Conservation (phyloP, 2,797 vertebrate genomes). For the Leptodactylus fallax region DNA sequence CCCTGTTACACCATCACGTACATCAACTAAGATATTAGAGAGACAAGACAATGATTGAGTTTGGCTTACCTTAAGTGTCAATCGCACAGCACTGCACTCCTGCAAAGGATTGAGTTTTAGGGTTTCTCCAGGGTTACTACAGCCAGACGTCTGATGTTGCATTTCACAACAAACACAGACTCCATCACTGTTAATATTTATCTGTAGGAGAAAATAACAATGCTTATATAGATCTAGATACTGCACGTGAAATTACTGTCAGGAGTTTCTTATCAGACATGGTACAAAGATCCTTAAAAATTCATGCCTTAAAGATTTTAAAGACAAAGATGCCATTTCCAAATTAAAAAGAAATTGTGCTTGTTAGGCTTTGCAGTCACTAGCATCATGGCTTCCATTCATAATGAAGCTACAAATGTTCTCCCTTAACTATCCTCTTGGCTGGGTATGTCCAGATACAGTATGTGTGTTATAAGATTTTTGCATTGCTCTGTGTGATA, state of each 20-base stretch:
- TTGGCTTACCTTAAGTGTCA: slow-evolving; percentile 88
- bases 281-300: neutral
- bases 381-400: neutral
- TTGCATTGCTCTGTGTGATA: too few relatives aligned
- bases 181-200: slow-evolving; percentile 95
- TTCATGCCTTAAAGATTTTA: neutral
- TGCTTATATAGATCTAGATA: neutral
- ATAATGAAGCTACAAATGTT: neutral
- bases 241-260: neutral
- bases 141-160: slow-evolving; percentile 91
- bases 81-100: slow-evolving; percentile 91
- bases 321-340: neutral
- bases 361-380: neutral
- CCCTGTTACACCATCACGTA: too few relatives aligned
- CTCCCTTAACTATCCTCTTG: too few relatives aligned
- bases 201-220: slow-evolving; percentile 76
- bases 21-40: neutral
- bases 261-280: neutral
- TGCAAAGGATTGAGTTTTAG: slow-evolving; percentile 94
- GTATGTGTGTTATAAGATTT: too few relatives aligned
- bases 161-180: slow-evolving; percentile 97
- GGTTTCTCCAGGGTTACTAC: slow-evolving; percentile 94
- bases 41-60: neutral
- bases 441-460: too few relatives aligned
- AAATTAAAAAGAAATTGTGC: neutral